Evolutionary conservation across 2,113 vertebrate genomes (phyloP).

Genomic region (Rhynchomys soricoides): DNA sequence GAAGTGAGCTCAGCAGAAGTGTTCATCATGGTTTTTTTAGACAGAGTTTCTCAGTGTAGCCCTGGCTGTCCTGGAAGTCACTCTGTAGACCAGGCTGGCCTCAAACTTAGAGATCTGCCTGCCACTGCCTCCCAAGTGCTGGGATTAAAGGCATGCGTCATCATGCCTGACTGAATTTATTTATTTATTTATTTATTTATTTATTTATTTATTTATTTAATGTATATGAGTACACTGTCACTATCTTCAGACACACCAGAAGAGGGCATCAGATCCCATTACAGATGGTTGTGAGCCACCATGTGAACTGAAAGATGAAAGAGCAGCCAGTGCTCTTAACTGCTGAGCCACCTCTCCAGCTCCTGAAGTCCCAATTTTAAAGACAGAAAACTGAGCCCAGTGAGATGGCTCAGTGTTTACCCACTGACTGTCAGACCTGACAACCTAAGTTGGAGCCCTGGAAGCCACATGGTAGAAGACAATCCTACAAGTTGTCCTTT

Average conservation of each 20-base stretch:
- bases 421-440: neutral
- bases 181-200: no score
- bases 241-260: no score
- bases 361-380: neutral
- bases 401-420: neutral
- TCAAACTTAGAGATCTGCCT: neutral
- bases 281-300: no score
- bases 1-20: neutral
- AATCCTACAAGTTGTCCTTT: neutral
- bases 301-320: no score
- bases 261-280: no score
- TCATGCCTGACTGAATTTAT: neutral
- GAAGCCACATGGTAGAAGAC: neutral
- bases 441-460: neutral
- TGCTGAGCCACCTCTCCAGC: no score
- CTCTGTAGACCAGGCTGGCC: neutral
- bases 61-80: neutral
- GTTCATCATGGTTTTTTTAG: neutral
- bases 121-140: neutral
- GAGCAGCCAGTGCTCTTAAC: no score
- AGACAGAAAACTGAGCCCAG: neutral
- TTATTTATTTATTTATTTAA: no score
- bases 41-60: neutral
- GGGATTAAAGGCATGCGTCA: neutral
- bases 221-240: no score